phyloP scores from a whole-genome alignment of 2,113 vertebrate species.

The Apaloderma vittatum region DNA sequence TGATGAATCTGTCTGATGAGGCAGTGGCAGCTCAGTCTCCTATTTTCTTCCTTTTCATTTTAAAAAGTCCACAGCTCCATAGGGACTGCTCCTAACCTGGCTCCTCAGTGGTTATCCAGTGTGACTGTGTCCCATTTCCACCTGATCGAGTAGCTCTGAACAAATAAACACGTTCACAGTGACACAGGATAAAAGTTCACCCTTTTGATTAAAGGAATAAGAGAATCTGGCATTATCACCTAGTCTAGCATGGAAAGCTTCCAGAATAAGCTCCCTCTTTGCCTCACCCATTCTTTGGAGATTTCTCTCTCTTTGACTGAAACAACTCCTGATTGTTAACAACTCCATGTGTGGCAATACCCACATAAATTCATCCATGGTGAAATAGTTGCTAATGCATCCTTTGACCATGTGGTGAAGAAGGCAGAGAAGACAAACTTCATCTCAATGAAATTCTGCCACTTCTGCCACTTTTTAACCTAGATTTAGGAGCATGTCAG shows the following conservation, averaged over 20 bases:
- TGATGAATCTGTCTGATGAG: not conserved
- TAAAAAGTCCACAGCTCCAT: not conserved
- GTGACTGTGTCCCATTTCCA: not conserved
- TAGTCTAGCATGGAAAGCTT: not conserved
- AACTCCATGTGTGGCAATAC: not conserved
- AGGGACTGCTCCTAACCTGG: not conserved
- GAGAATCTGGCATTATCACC: not conserved
- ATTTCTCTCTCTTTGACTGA: not conserved
- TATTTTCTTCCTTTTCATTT: not conserved
- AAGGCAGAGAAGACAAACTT: not conserved
- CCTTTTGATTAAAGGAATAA: conserved; percentile 1
- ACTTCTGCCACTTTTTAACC: not conserved
- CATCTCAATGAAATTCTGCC: not conserved
- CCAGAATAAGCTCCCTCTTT: not conserved
- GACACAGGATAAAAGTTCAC: not conserved
- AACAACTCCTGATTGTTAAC: not conserved
- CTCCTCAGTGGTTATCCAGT: not conserved
- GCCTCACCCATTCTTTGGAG: not conserved
- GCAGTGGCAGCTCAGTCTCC: not conserved
- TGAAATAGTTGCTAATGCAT: not conserved
- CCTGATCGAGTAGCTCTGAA: not conserved
- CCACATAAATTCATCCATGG: not conserved
- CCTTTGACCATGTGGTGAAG: not conserved
- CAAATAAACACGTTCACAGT: not conserved
- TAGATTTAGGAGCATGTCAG: not conserved